phyloP scores from a whole-genome alignment of 2,113 vertebrate genomes.

The Amblyornis subalaris region DNA sequence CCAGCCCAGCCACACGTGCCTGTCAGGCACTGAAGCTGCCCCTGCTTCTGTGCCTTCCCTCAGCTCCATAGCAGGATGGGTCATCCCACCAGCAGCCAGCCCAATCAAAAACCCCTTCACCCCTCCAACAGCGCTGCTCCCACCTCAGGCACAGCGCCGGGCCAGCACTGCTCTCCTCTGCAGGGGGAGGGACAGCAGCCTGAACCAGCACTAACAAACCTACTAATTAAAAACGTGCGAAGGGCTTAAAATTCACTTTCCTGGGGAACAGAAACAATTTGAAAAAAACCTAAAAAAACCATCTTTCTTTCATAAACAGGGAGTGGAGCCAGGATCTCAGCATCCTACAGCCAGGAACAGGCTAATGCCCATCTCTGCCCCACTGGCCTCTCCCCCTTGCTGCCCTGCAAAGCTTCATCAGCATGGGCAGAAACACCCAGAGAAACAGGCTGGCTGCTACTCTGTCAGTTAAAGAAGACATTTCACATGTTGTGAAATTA shows the following conservation, averaged over 20 bases:
- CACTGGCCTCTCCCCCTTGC: not conserved
- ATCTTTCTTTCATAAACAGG: not conserved
- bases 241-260: not conserved
- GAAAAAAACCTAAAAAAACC: not conserved
- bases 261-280: not conserved
- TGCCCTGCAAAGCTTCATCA: not conserved
- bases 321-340: not conserved
- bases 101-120: accelerated
- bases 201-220: not conserved
- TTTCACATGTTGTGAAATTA: not conserved
- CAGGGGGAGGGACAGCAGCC: not conserved
- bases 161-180: not conserved
- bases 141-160: not conserved
- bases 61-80: not conserved
- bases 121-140: accelerated
- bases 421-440: not conserved
- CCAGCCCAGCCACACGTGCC: not conserved
- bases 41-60: not conserved
- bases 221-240: not conserved
- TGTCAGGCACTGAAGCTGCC: accelerated
- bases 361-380: not conserved
- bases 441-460: not conserved
- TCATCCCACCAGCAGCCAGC: not conserved
- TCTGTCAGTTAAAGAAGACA: not conserved
- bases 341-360: not conserved